Base-by-base conservation (phyloP, 2,113 vertebrate species). In the Poecilia latipinna region DNA sequence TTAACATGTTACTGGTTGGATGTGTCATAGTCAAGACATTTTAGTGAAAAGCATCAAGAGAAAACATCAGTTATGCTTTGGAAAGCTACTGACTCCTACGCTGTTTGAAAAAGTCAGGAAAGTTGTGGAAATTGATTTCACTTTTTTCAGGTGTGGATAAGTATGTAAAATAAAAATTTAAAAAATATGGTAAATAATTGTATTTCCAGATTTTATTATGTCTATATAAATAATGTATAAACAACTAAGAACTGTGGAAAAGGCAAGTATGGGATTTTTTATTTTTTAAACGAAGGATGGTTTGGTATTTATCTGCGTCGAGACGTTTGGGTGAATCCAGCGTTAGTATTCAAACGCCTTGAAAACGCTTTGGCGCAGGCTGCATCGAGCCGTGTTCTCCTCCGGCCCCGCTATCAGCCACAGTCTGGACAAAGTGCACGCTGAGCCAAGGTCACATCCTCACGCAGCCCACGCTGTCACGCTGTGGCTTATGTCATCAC, bases 371-470 rank as follows among this genome's bases (percentile, higher is more conserved):
- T 80, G 62, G 61, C 65, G 60, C 28, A 66, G 75, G 33, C 74
- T 76, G 69, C 63, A 82, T 73, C 71, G 29, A 19, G 8, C 64
- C n/a, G 22, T 2, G 3, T 19, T 51, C 22, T 54, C 48, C 68
- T 37, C 37, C 4, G 63, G 77, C 75, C 11, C 75, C 10, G 32
- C 61, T 75, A 73, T 89, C 83, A 80, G 82, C 79, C 60, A 63
- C 67, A 48, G 68, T 61, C 17, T 28, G 11, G 71, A 74, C 84
- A 70, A 69, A 74, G 73, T 65, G 71, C 66, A 80, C 66, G 70
- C 57, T 51, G 77, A 80, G 63, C 80, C 88, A 92, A 89, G 89
- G 90, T 92, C 89, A 82, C 64, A 68, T 82, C 68, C 24, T 70
- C 75, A 26, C 74, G 80, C 80, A 72, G 44, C 8, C 65, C 4